Percentiles rank a stretch among this genome's conserved stretches.
phyloP scores from a whole-genome alignment of 2,113 vertebrate genomes.

The Acanthochromis polyacanthus region DNA sequence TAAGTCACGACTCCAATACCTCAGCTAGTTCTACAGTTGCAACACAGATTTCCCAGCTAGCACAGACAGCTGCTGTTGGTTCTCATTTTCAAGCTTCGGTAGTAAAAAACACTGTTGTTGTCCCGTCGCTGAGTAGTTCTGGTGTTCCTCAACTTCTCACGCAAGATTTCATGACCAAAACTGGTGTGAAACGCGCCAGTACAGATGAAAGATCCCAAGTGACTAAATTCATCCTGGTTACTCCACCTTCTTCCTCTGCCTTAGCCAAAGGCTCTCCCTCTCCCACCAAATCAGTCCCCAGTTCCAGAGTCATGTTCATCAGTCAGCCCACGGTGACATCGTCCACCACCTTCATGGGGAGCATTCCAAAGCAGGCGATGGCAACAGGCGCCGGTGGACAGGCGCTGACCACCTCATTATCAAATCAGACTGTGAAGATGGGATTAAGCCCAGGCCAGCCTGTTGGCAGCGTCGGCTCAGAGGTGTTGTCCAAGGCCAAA shows the following conservation, averaged over 20 bases:
- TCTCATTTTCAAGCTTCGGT: slow-evolving; percentile 74
- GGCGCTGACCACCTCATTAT: slow-evolving; percentile 74
- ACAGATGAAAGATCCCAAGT: slow-evolving; percentile 80
- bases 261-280: slow-evolving; percentile 76
- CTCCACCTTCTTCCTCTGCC: slow-evolving; percentile 83
- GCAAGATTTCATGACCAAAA: slow-evolving; percentile 60
- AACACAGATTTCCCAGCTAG: slow-evolving; percentile 62
- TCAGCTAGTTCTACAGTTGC: slow-evolving; percentile 34
- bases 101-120: slow-evolving; percentile 66
- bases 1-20: slow-evolving; percentile 72
- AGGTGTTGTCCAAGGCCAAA: slow-evolving; percentile 77
- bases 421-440: slow-evolving; percentile 89
- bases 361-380: slow-evolving; percentile 60
- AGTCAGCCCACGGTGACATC: slow-evolving; percentile 78
- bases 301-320: slow-evolving; percentile 90
- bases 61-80: slow-evolving; percentile 70
- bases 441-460: slow-evolving; percentile 87
- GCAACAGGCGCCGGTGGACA: slow-evolving; percentile 42
- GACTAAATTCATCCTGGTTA: slow-evolving; percentile 89
- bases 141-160: slow-evolving; percentile 65
- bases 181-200: slow-evolving; percentile 71
- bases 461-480: slow-evolving; percentile 82
- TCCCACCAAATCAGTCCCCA: slow-evolving; percentile 73
- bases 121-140: slow-evolving; percentile 62
- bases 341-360: slow-evolving; percentile 54